Evolutionary conservation across 2,888 invertebrate genomes (phyloP).

Genomic region (Myopa testacea): DNA sequence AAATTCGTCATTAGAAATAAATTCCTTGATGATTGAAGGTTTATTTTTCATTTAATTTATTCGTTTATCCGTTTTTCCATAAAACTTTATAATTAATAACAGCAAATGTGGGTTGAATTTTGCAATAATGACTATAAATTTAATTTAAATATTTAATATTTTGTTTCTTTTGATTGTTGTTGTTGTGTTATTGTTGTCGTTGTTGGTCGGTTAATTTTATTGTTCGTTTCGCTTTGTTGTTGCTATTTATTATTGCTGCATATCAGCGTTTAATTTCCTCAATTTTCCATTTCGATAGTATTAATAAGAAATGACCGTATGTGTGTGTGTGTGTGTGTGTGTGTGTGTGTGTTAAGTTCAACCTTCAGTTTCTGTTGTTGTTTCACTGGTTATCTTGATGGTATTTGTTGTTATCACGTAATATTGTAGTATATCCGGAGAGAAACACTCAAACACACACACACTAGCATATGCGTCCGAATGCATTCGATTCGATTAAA

Average conservation of each 20-base stretch:
- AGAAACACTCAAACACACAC: slow-evolving; percentile 3
- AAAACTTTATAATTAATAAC: too few relatives aligned
- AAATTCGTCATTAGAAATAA: too few relatives aligned
- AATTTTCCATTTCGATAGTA: slow-evolving; percentile 20
- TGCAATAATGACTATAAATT: too few relatives aligned
- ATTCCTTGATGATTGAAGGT: too few relatives aligned
- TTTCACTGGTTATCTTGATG: background rate
- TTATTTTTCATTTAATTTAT: too few relatives aligned
- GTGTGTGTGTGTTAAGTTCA: background rate
- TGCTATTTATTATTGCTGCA: slow-evolving; percentile 43
- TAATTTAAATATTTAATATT: too few relatives aligned
- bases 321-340: background rate
- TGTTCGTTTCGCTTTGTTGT: slow-evolving; percentile 39
- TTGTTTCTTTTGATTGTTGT: too few relatives aligned
- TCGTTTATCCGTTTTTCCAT: too few relatives aligned
- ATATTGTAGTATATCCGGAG: background rate
- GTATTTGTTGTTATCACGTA: slow-evolving; percentile 11
- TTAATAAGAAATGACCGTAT: background rate
- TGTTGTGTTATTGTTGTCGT: background rate
- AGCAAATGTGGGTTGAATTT: too few relatives aligned
- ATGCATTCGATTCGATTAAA: slow-evolving; percentile 27
- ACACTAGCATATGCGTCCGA: background rate
- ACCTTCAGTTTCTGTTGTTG: background rate
- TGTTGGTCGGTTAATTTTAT: background rate
- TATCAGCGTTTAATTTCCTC: slow-evolving; percentile 29